Evolutionary conservation across 37 sponge, comb jelly and placozoan genomes (phyloP).

Genomic region (Halichondria panicea): DNA sequence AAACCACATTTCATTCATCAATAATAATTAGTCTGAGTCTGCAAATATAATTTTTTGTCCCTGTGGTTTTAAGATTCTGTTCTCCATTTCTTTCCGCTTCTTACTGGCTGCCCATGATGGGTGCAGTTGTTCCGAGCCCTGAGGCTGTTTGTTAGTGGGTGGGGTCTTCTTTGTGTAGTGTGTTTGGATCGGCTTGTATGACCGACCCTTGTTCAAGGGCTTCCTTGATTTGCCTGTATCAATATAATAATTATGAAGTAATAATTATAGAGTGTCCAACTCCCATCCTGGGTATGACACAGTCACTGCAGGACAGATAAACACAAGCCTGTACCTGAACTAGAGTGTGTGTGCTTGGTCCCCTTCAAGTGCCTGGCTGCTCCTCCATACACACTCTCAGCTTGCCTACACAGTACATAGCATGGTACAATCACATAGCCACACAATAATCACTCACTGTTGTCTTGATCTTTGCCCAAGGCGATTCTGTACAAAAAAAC

Average conservation of each 20-base stretch:
- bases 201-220: too few relatives aligned
- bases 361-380: slow-evolving; percentile 19
- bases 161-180: not conserved
- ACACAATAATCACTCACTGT: slow-evolving; percentile 27
- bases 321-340: too few relatives aligned
- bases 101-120: slow-evolving; percentile 79
- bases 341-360: not conserved
- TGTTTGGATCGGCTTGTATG: not conserved
- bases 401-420: not conserved
- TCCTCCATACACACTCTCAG: slow-evolving; percentile 25
- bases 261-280: too few relatives aligned
- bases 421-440: not conserved
- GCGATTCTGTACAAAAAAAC: slow-evolving; percentile 27
- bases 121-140: slow-evolving; percentile 18
- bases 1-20: not conserved
- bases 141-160: not conserved
- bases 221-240: not conserved
- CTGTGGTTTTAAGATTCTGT: slow-evolving; percentile 21
- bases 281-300: too few relatives aligned
- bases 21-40: slow-evolving; percentile 43
- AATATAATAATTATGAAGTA: not conserved
- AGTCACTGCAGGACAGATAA: too few relatives aligned
- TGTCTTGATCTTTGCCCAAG: slow-evolving; percentile 58
- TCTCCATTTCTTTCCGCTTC: slow-evolving; percentile 26
- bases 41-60: slow-evolving; percentile 59